Conservation (phyloP, 2,113 vertebrate species). For the Eudyptes chrysolophus region DNA sequence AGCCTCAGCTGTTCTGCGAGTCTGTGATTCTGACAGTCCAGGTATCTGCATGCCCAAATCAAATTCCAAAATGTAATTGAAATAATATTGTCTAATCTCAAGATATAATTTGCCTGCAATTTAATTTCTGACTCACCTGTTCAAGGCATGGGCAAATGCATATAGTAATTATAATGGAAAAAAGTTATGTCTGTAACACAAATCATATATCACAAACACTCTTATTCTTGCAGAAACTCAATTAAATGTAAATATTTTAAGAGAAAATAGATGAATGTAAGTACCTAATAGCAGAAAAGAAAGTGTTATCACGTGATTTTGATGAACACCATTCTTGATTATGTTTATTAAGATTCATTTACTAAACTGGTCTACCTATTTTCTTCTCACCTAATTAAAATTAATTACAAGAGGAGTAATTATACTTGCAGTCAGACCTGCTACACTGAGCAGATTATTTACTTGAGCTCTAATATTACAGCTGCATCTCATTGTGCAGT, state of each 20-base stretch:
- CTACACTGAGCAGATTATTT: constrained; percentile 69
- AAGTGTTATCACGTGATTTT: background rate
- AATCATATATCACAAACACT: background rate
- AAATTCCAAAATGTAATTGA: background rate
- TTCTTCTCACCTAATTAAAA: constrained; percentile 60
- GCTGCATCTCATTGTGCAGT: constrained; percentile 63
- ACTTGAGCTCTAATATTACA: constrained; percentile 70
- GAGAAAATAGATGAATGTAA: background rate
- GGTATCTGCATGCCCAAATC: background rate
- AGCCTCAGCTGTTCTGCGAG: background rate
- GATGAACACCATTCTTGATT: constrained; percentile 18
- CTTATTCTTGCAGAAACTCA: background rate
- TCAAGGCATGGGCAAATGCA: background rate
- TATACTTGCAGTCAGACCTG: constrained; percentile 57
- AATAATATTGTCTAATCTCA: background rate
- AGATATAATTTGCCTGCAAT: background rate
- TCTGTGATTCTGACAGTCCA: background rate
- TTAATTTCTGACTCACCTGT: background rate
- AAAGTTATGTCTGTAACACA: background rate
- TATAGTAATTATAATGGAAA: background rate
- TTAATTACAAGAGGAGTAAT: constrained; percentile 71
- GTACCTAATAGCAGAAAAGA: background rate
- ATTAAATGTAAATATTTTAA: background rate
- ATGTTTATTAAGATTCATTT: constrained; percentile 50
- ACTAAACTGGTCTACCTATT: constrained; percentile 25